Conservation (phyloP, 1,140 invertebrate genomes). For the Drosophila athabasca region DNA sequence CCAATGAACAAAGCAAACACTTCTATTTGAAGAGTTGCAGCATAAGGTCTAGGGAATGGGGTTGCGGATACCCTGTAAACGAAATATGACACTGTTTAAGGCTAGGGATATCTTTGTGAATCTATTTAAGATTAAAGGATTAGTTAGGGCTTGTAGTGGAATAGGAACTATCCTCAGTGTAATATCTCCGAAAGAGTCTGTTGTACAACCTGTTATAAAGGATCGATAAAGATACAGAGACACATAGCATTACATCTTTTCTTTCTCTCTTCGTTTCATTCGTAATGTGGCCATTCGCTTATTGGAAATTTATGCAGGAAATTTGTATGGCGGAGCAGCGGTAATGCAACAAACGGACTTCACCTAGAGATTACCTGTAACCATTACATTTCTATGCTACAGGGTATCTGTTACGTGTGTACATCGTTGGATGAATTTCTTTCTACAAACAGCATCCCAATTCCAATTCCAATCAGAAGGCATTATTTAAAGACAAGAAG, state of each 20-base stretch:
- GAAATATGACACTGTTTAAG: neutral
- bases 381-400: neutral
- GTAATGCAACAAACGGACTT: too few species aligned
- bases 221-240: neutral
- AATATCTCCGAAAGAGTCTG: too few species aligned
- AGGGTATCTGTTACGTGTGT: neutral
- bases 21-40: constrained; percentile 13
- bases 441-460: constrained; percentile 24
- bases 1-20: constrained; percentile 30
- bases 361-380: too few species aligned
- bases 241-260: too few species aligned
- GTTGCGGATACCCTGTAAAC: constrained; percentile 5
- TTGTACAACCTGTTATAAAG: neutral
- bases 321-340: too few species aligned
- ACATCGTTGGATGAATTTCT: constrained; percentile 15
- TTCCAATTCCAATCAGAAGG: neutral
- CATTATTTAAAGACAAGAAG: neutral
- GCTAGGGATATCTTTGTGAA: too few species aligned
- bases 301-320: too few species aligned
- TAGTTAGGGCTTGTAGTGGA: too few species aligned
- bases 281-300: too few species aligned
- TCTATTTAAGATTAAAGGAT: too few species aligned
- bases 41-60: constrained; percentile 12
- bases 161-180: too few species aligned
- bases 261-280: too few species aligned